phyloP scores from a whole-genome alignment of 2,113 vertebrate genomes.

The Pomatorhinus ruficollis region DNA sequence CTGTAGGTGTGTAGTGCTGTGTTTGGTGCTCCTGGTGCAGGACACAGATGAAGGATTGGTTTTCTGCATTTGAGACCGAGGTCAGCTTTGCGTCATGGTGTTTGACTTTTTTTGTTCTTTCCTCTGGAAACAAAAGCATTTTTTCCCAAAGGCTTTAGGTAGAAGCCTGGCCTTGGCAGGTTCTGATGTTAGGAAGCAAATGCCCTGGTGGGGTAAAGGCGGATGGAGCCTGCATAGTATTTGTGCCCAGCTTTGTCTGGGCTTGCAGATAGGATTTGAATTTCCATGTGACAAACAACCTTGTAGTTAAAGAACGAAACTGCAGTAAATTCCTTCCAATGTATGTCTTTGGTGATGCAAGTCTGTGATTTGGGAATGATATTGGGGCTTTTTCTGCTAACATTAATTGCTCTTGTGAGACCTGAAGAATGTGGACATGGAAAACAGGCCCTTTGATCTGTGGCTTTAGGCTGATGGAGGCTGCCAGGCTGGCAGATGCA shows the following conservation, averaged over 20 bases:
- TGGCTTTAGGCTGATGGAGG: background rate
- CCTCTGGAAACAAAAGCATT: background rate
- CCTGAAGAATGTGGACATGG: background rate
- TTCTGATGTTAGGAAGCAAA: background rate
- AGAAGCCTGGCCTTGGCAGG: background rate
- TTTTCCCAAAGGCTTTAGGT: background rate
- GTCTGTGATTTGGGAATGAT: background rate
- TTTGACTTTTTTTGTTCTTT: background rate
- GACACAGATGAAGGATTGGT: background rate
- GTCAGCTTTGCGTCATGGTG: background rate
- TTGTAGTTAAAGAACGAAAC: background rate
- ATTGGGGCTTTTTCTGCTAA: background rate
- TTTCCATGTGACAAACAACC: background rate
- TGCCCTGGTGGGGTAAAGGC: background rate
- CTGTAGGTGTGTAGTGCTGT: background rate
- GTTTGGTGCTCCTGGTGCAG: background rate
- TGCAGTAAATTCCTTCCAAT: background rate
- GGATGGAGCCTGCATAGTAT: background rate
- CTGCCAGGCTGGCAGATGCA: background rate
- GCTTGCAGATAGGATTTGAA: background rate
- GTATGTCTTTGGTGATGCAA: background rate
- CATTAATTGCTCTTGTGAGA: background rate
- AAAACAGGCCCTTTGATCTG: background rate
- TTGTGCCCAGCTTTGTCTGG: background rate
- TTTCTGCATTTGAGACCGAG: background rate